phyloP scores from a whole-genome alignment of 2,113 vertebrate genomes.

The Heterotis niloticus region DNA sequence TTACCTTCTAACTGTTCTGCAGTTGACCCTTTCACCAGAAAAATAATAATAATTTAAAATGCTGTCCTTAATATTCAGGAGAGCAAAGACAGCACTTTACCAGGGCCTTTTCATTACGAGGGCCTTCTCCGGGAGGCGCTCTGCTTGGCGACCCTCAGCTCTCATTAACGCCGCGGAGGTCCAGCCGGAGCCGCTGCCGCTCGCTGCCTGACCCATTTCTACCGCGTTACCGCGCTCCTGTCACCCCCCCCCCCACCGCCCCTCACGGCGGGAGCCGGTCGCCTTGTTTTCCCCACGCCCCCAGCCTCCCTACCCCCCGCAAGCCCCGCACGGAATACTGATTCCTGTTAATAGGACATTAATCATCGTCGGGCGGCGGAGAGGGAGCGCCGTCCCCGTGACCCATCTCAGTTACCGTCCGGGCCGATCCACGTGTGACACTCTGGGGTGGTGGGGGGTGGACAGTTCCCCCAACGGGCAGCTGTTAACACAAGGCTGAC shows the following conservation, averaged over 20 bases:
- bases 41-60: conserved; percentile 9
- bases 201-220: conserved; percentile 25
- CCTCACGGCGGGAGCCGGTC: not conserved
- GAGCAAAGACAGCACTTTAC: conserved; percentile 27
- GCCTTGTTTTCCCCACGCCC: not conserved
- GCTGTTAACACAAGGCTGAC: not conserved
- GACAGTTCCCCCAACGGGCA: not conserved
- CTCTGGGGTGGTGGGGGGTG: not conserved
- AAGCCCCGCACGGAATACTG: not conserved
- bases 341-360: conserved; percentile 25
- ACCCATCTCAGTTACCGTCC: not conserved
- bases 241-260: not conserved
- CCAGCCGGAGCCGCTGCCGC: not conserved
- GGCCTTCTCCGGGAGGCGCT: conserved; percentile 27
- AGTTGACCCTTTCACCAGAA: conserved; percentile 32
- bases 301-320: not conserved
- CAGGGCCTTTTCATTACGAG: conserved; percentile 38
- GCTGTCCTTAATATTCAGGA: conserved; percentile 33
- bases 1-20: conserved; percentile 31
- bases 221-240: not conserved
- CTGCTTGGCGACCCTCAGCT: conserved; percentile 13
- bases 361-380: conserved; percentile 16
- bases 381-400: not conserved
- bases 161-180: conserved; percentile 29
- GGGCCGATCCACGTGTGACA: not conserved